These are phyloP conservation scores for Andrena flavipes DNA, from an alignment of 2,888 invertebrate species.

Conservation along the genomic window DNA sequence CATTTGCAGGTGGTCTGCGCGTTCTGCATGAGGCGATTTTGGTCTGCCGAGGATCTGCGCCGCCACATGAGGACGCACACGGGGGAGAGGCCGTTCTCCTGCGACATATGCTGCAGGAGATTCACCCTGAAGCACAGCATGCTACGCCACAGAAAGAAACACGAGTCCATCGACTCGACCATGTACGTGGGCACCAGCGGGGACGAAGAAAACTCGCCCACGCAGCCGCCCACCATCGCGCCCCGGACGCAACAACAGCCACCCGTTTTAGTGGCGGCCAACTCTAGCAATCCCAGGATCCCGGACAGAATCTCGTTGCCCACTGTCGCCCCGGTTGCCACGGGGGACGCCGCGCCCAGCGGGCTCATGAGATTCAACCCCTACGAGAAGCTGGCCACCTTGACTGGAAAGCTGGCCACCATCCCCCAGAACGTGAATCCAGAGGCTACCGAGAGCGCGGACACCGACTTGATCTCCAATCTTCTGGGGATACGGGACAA, in stretches of 20 bases:
- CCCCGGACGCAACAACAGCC: constrained; percentile 77
- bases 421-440: constrained; percentile 85
- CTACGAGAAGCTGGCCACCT: constrained; percentile 80
- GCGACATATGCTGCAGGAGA: constrained; percentile 94
- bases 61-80: constrained; percentile 98
- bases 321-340: constrained; percentile 78
- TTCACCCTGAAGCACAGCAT: constrained; percentile 98
- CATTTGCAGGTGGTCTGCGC: constrained; percentile 91
- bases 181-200: constrained; percentile 86
- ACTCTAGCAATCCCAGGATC: constrained; percentile 63
- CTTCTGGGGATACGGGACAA: constrained; percentile 94
- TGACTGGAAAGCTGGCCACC: constrained; percentile 76
- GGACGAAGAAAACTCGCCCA: constrained; percentile 85
- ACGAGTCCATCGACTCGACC: constrained; percentile 87
- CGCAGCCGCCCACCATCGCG: constrained; percentile 78
- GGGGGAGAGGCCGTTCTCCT: constrained; percentile 96
- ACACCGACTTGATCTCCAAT: constrained; percentile 94
- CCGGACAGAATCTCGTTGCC: constrained; percentile 79
- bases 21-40: constrained; percentile 96
- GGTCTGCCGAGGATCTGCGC: constrained; percentile 97
- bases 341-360: constrained; percentile 81
- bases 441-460: constrained; percentile 87
- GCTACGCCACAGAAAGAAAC: constrained; percentile 96
- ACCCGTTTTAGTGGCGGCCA: constrained; percentile 62
- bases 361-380: constrained; percentile 78